phyloP scores from a whole-genome alignment of 2,888 invertebrate genomes.

The Drosophila phalerata region DNA sequence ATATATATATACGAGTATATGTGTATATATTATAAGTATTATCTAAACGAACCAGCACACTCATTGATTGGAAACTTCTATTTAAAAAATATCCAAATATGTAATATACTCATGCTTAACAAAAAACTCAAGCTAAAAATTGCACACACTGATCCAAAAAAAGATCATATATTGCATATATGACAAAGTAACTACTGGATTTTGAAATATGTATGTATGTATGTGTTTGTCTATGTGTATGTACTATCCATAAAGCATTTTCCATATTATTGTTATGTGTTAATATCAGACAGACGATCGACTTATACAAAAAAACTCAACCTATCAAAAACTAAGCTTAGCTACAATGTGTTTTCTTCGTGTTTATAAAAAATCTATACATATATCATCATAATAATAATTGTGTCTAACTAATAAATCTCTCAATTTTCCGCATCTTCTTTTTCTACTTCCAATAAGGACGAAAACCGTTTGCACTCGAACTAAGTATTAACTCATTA shows the following conservation, averaged over 20 bases:
- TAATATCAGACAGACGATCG: constrained; percentile 27
- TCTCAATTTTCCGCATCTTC: constrained; percentile 1
- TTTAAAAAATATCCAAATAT: constrained; percentile 72
- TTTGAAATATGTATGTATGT: constrained; percentile 59
- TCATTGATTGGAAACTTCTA: constrained; percentile 64
- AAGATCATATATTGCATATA: constrained; percentile 75
- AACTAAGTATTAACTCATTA: constrained; percentile 32
- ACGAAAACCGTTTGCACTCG: constrained; percentile 69
- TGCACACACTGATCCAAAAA: constrained; percentile 69
- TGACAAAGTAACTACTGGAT: constrained; percentile 81
- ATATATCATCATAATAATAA: constrained; percentile 46
- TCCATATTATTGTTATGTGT: constrained; percentile 43
- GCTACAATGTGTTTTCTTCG: constrained; percentile 31
- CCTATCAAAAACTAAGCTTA: constrained; percentile 72
- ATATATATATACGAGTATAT: constrained; percentile 37
- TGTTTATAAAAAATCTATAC: constrained; percentile 60
- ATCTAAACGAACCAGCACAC: constrained; percentile 46
- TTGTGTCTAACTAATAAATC: constrained; percentile 74
- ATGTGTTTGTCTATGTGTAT: constrained; percentile 8
- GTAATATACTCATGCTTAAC: constrained; percentile 39
- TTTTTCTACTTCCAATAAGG: constrained; percentile 65
- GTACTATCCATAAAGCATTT: constrained; percentile 52
- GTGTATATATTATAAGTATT: constrained; percentile 37
- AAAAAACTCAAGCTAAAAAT: constrained; percentile 51
- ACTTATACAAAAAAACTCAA: constrained; percentile 54